Conservation (phyloP, 30 jellyfish, hydroid and myxozoan species). For the Turritopsis dohrnii region DNA sequence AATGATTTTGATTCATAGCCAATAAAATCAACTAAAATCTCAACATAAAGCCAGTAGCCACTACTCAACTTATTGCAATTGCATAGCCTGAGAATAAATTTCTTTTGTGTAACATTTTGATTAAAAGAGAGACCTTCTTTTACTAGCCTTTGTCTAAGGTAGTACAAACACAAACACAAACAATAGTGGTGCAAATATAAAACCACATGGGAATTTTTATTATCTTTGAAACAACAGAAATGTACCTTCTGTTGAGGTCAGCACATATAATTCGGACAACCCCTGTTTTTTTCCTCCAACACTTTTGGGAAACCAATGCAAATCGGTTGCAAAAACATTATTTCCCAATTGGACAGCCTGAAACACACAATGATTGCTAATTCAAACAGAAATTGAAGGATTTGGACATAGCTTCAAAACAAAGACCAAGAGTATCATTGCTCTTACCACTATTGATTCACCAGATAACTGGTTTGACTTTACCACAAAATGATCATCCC, state of each 20-base stretch:
- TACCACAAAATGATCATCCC: slow-evolving; percentile 91
- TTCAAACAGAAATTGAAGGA: not conserved
- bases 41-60: no score
- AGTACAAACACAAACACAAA: not conserved
- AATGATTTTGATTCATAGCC: no score
- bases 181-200: no score
- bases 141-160: not conserved
- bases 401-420: not conserved
- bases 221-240: not conserved
- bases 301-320: slow-evolving; percentile 86
- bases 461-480: slow-evolving; percentile 78
- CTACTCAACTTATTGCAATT: no score
- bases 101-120: no score
- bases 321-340: slow-evolving; percentile 71
- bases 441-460: slow-evolving; percentile 62
- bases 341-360: slow-evolving; percentile 83
- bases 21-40: no score
- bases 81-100: no score
- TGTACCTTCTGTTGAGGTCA: slow-evolving; percentile 80
- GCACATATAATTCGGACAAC: slow-evolving; percentile 69
- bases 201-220: no score
- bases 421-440: not conserved
- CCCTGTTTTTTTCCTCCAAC: slow-evolving; percentile 79
- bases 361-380: not conserved
- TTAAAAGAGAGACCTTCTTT: no score